Evolutionary conservation across 64 coral and sea anemone species (phyloP).

Genomic region (Dendronephthya gigantea): DNA sequence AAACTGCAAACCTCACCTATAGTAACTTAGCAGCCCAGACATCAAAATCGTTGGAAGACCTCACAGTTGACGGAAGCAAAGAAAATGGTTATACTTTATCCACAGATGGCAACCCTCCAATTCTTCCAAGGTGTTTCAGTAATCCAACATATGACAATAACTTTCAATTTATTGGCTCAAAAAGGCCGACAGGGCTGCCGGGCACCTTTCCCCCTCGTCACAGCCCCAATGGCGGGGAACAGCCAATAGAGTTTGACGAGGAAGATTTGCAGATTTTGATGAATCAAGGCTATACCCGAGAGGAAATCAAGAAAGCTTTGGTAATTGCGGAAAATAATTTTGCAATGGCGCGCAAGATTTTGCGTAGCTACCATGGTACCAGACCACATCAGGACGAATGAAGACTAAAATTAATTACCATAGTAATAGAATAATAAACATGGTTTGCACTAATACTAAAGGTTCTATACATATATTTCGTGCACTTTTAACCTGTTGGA

Average conservation of each 20-base stretch:
- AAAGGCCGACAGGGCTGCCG: not conserved
- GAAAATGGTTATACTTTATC: not conserved
- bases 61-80: not conserved
- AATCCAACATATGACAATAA: slow-evolving; percentile 68
- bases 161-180: slow-evolving; percentile 40
- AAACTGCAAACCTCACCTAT: not conserved
- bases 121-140: slow-evolving; percentile 51
- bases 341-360: slow-evolving; percentile 98
- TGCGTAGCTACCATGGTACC: slow-evolving; percentile 45
- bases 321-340: slow-evolving; percentile 98
- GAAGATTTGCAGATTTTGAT: slow-evolving; percentile 98
- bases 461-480: too few relatives aligned
- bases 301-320: slow-evolving; percentile 82
- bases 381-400: not conserved
- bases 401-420: not conserved
- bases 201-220: not conserved
- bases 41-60: not conserved
- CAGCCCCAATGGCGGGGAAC: not conserved
- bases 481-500: too few relatives aligned
- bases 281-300: slow-evolving; percentile 77
- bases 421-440: not conserved
- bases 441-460: too few relatives aligned
- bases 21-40: not conserved
- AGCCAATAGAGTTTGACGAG: slow-evolving; percentile 78
- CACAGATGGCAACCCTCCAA: not conserved